phyloP scores from a whole-genome alignment of 1,140 invertebrate genomes.

The Sipha flava region DNA sequence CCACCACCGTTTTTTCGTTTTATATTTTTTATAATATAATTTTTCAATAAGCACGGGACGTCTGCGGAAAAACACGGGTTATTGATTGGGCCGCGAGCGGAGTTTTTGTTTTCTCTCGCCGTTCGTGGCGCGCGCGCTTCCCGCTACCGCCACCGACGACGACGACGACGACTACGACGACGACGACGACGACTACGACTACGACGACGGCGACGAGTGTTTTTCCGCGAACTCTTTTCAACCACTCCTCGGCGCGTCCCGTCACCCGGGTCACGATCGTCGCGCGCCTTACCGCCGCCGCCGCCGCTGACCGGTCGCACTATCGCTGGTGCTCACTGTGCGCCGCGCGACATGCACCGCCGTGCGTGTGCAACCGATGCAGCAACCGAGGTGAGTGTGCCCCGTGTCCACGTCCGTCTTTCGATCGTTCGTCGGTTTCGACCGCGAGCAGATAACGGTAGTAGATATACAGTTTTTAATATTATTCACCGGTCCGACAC shows the following conservation, averaged over 20 bases:
- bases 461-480: too few species aligned
- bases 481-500: too few species aligned
- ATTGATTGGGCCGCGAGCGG: constrained; percentile 21
- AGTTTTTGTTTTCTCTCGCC: constrained; percentile 15
- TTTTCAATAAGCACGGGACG: constrained; percentile 5
- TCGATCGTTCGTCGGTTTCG: too few species aligned
- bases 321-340: too few species aligned
- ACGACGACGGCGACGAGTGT: background rate
- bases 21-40: too few species aligned
- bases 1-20: too few species aligned
- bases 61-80: constrained; percentile 21
- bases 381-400: too few species aligned
- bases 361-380: too few species aligned
- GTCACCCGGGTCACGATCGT: background rate
- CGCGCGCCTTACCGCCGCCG: background rate
- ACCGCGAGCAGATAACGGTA: too few species aligned
- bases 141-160: background rate
- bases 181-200: background rate
- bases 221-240: constrained; percentile 16
- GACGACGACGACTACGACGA: background rate
- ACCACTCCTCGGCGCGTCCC: background rate
- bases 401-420: too few species aligned
- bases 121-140: constrained; percentile 24
- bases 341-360: too few species aligned
- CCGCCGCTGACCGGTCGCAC: background rate